These are phyloP conservation scores for Tribolium madens DNA, from an alignment of 1,140 invertebrate species.

Conservation along the genomic window DNA sequence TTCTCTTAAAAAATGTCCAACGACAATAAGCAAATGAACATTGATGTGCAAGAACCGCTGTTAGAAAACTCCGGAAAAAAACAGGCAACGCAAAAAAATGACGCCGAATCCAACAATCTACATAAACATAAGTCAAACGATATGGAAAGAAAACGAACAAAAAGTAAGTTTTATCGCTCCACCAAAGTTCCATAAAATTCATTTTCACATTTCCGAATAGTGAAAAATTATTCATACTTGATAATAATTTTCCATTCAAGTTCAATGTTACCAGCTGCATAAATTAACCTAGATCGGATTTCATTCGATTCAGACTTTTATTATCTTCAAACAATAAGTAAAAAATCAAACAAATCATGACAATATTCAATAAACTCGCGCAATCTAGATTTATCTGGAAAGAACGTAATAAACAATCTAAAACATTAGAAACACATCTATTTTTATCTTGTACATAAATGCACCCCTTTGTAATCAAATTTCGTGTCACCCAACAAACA, in stretches of 20 bases:
- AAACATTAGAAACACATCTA: not conserved
- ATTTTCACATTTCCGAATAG: not conserved
- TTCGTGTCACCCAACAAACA: conserved; percentile 4
- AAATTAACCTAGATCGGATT: conserved; percentile 21
- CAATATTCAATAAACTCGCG: conserved; percentile 17
- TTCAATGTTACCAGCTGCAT: conserved; percentile 23
- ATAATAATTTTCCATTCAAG: not conserved
- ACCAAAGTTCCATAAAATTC: not conserved
- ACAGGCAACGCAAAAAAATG: conserved; percentile 15
- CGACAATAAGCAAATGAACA: conserved; percentile 19
- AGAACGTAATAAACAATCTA: not conserved
- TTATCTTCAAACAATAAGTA: not conserved
- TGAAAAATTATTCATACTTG: not conserved
- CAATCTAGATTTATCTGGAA: conserved; percentile 5
- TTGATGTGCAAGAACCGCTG: conserved; percentile 29
- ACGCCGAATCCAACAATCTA: conserved; percentile 13
- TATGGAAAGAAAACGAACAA: conserved; percentile 41
- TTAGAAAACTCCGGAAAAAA: conserved; percentile 12
- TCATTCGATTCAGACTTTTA: not conserved
- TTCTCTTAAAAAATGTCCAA: conserved; percentile 29
- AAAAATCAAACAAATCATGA: conserved; percentile 2
- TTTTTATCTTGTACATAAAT: conserved; percentile 6
- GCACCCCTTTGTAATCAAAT: not conserved
- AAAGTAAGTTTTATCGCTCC: conserved; percentile 40
- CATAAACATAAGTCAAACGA: conserved; percentile 19